Conservation (phyloP, 2,797 vertebrate genomes). For the Xenopus petersii region DNA sequence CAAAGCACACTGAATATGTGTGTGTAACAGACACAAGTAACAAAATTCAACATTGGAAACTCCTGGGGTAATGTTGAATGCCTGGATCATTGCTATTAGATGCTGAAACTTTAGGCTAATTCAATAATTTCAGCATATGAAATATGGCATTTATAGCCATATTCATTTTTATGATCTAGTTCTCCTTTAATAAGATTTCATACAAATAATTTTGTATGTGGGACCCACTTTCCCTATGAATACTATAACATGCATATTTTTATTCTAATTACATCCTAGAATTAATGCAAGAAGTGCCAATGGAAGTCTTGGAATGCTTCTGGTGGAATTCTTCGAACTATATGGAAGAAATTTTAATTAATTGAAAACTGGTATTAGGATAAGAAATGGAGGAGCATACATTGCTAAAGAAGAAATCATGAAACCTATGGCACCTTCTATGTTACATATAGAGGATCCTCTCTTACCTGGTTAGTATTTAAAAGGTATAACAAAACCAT, state of each 20-base stretch:
- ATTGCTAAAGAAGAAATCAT: slow-evolving; percentile 96
- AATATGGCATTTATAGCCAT: too few species aligned
- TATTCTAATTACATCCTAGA: slow-evolving; percentile 85
- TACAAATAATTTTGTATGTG: too few species aligned
- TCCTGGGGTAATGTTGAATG: too few species aligned
- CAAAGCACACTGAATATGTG: too few species aligned
- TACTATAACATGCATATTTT: neutral
- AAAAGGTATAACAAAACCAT: neutral
- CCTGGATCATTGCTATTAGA: too few species aligned
- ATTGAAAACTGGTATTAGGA: slow-evolving; percentile 94
- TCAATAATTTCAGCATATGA: too few species aligned
- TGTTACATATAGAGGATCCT: slow-evolving; percentile 97
- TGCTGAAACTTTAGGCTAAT: too few species aligned
- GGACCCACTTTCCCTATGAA: too few species aligned
- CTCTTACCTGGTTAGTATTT: slow-evolving; percentile 81
- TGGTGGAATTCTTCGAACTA: slow-evolving; percentile 97
- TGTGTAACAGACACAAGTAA: too few species aligned
- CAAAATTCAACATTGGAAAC: too few species aligned
- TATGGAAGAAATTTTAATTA: slow-evolving; percentile 99
- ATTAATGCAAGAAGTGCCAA: slow-evolving; percentile 87
- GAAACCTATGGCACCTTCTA: slow-evolving; percentile 92
- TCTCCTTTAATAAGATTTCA: too few species aligned
- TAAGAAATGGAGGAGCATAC: slow-evolving; percentile 92
- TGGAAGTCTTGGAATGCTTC: slow-evolving; percentile 91
- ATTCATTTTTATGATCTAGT: too few species aligned